Conservation (phyloP, 2,888 invertebrate species). For the Glaucopsyche alexis region DNA sequence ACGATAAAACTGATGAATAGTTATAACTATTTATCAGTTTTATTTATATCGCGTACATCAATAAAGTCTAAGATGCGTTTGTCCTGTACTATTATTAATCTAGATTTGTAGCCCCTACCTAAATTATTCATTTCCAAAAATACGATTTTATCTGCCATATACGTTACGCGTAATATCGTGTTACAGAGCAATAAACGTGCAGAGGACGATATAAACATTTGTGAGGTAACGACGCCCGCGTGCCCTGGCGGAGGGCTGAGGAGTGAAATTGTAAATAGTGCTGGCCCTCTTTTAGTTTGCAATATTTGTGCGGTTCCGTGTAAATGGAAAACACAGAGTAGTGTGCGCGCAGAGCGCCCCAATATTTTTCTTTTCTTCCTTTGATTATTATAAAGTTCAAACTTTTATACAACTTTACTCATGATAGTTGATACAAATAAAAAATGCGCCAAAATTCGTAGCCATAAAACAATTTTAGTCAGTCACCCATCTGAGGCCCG, state of each 20-base stretch:
- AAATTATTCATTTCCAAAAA: not conserved
- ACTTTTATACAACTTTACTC: too few relatives aligned
- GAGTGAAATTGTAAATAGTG: conserved; percentile 73
- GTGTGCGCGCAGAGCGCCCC: conserved; percentile 37
- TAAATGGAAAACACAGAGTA: conserved; percentile 72
- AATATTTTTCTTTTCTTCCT: too few relatives aligned
- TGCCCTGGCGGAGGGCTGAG: conserved; percentile 62
- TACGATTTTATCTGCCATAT: conserved; percentile 6
- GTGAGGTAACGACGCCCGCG: conserved; percentile 66
- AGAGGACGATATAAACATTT: conserved; percentile 67
- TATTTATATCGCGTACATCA: too few relatives aligned
- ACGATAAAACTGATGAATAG: too few relatives aligned
- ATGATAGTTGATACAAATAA: too few relatives aligned
- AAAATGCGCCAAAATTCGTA: too few relatives aligned
- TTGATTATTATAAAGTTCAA: too few relatives aligned
- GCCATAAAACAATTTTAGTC: too few relatives aligned
- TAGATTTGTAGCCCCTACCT: not conserved
- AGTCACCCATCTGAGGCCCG: too few relatives aligned
- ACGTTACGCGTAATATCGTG: conserved; percentile 38
- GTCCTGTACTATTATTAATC: not conserved
- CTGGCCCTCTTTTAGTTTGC: conserved; percentile 73
- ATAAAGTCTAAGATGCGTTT: not conserved
- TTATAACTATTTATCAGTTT: too few relatives aligned
- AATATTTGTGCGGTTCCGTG: conserved; percentile 76
- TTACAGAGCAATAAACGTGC: conserved; percentile 48